Conservation (phyloP, 2,113 vertebrate genomes). For the Oryzias curvinotus region DNA sequence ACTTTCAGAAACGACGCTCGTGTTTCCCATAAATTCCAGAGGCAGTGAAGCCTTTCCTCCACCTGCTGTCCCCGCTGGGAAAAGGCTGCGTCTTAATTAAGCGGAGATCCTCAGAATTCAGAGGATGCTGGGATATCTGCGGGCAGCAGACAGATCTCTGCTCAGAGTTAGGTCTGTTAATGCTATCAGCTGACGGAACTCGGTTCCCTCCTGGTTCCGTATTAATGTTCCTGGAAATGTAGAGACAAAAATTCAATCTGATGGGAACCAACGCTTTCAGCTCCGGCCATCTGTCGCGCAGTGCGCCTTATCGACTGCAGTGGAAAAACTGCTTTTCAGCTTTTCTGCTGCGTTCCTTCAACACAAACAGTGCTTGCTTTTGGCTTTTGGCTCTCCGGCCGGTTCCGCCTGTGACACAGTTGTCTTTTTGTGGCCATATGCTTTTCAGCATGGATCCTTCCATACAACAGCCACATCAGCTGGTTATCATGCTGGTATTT, state of each 20-base stretch:
- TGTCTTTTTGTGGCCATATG: conserved; percentile 26
- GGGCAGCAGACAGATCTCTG: too few relatives aligned
- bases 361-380: conserved; percentile 9
- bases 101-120: not conserved
- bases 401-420: conserved; percentile 12
- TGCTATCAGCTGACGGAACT: too few relatives aligned
- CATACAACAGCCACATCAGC: conserved; percentile 11
- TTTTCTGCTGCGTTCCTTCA: not conserved
- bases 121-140: not conserved
- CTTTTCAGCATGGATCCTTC: conserved; percentile 23
- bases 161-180: too few relatives aligned
- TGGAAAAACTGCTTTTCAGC: conserved; percentile 24
- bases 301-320: conserved; percentile 35
- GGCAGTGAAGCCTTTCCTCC: conserved; percentile 9
- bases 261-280: conserved; percentile 21
- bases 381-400: conserved; percentile 16
- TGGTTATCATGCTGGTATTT: conserved; percentile 20
- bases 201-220: not conserved
- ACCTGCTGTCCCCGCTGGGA: conserved; percentile 15
- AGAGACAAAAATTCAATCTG: conserved; percentile 17
- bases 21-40: not conserved
- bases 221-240: conserved; percentile 4
- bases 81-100: conserved; percentile 9
- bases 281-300: conserved; percentile 54
- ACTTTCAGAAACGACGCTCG: conserved; percentile 3